Base-by-base conservation (phyloP, 1,140 invertebrate species). In the Cepaea nemoralis region DNA sequence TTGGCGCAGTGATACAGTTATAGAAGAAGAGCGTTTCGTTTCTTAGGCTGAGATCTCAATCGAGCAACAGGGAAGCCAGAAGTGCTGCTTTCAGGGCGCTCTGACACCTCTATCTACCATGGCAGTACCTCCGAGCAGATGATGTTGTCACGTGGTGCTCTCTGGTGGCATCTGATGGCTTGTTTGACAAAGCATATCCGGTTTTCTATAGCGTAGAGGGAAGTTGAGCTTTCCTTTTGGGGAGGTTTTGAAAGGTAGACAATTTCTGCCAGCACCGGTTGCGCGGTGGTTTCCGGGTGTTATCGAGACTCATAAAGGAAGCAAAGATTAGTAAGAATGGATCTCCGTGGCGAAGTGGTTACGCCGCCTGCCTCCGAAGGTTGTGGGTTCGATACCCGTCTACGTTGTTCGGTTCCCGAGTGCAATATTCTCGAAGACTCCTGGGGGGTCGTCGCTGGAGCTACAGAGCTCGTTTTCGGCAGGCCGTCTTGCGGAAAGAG, bases 161-260 rank as follows among this genome's bases (percentile, higher is more conserved):
- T 63, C 59, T 27, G 16, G n/a, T 63, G 59, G 16, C 59, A 63
- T 63, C n/a, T 63, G 59, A 63, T 63, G 59, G 59, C 59, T 63
- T 63, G 59, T 63, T 63, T 63, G 59, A 63, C n/a, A 31, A 63
- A 63, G 16, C 59, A 31, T 63, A 27, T 63, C 59, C 27, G n/a
- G 59, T 31, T 63, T 10, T 63, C 27, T 16, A 63, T 6, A 63
- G 27, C 5, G 1, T 6, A 2, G 27, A 16, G 8, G 50, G 50
- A 14, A 63, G 27, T 27, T 31, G 59, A 63, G 59, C 5, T 63
- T 31, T 10, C n/a, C 27, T 27, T n/a, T 3, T n/a, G 27, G 33
- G 10, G 59, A 63, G 27, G 27, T 31, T 63, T 63, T 10, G 59
- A 8, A 63, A 31, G 27, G 27, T 31, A 63, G 59, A 63, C 59